A percentile compares a stretch with the other conserved stretches of the same genome.
Evolutionary conservation across 2,888 invertebrate species (phyloP).

Genomic region (Pinctada fucata): DNA sequence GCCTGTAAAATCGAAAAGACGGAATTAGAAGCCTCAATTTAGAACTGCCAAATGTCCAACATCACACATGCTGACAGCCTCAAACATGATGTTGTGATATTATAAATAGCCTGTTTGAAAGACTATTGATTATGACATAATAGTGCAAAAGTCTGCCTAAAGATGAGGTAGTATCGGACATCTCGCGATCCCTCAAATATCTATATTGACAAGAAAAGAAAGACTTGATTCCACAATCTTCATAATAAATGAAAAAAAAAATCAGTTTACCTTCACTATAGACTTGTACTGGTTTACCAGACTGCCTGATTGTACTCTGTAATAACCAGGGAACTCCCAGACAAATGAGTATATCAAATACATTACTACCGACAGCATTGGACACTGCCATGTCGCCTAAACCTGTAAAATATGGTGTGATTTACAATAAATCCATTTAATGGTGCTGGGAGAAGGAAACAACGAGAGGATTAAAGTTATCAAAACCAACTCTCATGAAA

Average conservation of each 20-base stretch:
- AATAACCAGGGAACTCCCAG: slow-evolving; percentile 75
- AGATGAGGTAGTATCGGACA: not conserved
- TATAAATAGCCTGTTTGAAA: not conserved
- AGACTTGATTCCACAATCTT: too few relatives aligned
- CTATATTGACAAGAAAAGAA: too few relatives aligned
- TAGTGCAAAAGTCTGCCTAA: not conserved
- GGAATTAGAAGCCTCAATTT: not conserved
- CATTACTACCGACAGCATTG: slow-evolving; percentile 76
- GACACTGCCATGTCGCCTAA: slow-evolving; percentile 76
- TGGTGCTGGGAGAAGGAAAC: too few relatives aligned
- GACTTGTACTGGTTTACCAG: slow-evolving; percentile 64
- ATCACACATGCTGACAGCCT: not conserved
- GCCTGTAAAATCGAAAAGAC: too few relatives aligned
- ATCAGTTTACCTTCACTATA: slow-evolving; percentile 72
- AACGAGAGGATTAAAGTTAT: too few relatives aligned
- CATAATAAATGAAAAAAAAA: not conserved
- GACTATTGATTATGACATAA: not conserved
- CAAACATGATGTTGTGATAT: too few relatives aligned
- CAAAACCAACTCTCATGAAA: too few relatives aligned
- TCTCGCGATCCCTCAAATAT: too few relatives aligned
- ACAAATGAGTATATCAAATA: slow-evolving; percentile 76
- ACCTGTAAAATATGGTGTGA: slow-evolving; percentile 46
- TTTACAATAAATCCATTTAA: not conserved
- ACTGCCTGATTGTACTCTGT: slow-evolving; percentile 57
- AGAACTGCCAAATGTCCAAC: not conserved